Conservation (phyloP, 1,140 invertebrate genomes). For the Scaptomyza graminum region DNA sequence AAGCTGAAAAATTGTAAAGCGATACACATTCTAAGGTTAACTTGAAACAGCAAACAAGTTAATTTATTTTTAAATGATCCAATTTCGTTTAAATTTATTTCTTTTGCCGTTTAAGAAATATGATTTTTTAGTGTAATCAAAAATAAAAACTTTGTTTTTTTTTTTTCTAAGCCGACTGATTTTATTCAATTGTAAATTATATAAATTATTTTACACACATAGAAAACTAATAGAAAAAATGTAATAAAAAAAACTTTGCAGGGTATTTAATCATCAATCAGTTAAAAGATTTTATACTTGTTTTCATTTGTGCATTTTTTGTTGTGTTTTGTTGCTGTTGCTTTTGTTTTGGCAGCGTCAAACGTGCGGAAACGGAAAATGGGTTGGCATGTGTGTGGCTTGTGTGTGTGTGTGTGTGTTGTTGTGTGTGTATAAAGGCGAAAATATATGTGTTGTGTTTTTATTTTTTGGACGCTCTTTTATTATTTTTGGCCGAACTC, state of each 20-base stretch:
- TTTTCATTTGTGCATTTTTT: conserved; percentile 27
- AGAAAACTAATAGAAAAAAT: no score
- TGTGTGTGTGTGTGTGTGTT: conserved; percentile 47
- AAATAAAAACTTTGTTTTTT: no score
- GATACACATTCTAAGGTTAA: no score
- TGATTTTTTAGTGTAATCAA: no score
- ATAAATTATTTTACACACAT: no score
- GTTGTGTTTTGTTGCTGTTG: conserved; percentile 39
- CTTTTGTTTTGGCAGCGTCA: conserved; percentile 70
- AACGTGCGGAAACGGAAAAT: conserved; percentile 79
- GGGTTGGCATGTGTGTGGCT: conserved; percentile 60
- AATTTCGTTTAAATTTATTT: no score
- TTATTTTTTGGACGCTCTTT: conserved; percentile 21
- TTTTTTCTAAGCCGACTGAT: no score
- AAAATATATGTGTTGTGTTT: conserved; percentile 64
- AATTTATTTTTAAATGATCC: no score
- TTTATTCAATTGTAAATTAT: no score
- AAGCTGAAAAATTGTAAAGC: no score
- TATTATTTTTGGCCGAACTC: conserved; percentile 36
- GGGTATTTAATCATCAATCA: conserved; percentile 10
- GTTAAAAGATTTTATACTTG: neutral
- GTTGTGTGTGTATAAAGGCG: conserved; percentile 31
- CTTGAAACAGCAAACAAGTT: no score
- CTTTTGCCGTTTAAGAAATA: no score
- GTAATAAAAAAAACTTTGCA: neutral